Evolutionary conservation across 2,888 invertebrate genomes (phyloP).

Genomic region (Chymomyza amoena): DNA sequence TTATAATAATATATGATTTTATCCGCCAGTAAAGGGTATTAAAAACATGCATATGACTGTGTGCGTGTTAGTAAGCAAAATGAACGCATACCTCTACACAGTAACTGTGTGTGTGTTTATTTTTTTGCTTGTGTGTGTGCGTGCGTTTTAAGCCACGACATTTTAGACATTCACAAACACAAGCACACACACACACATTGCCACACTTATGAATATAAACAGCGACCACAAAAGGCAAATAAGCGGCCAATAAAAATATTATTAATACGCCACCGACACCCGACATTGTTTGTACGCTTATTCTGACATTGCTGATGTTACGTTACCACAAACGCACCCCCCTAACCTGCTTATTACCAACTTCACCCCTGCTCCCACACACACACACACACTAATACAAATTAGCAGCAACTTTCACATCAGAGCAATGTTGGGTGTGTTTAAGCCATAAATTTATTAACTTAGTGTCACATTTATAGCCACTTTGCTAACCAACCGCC

Average conservation of each 20-base stretch:
- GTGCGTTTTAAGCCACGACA: not conserved
- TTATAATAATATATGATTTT: too few relatives aligned
- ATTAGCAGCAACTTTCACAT: slow-evolving; percentile 21
- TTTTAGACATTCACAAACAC: not conserved
- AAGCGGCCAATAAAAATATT: slow-evolving; percentile 67
- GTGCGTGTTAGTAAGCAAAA: not conserved
- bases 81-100: too few relatives aligned
- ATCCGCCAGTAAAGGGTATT: too few relatives aligned
- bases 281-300: not conserved
- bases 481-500: slow-evolving; percentile 48
- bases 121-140: too few relatives aligned
- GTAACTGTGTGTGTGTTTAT: not conserved
- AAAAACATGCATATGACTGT: not conserved
- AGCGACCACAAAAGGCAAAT: slow-evolving; percentile 53
- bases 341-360: not conserved
- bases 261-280: slow-evolving; percentile 56
- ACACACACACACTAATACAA: slow-evolving; percentile 2
- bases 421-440: slow-evolving; percentile 57
- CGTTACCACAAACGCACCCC: slow-evolving; percentile 4
- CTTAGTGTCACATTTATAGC: slow-evolving; percentile 69
- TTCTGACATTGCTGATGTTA: slow-evolving; percentile 29
- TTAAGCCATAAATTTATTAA: slow-evolving; percentile 69
- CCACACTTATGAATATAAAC: not conserved
- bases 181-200: not conserved
- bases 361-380: slow-evolving; percentile 9